Evolutionary conservation across 2,797 vertebrate species (phyloP), one percentile per base, ranked within the genome.

Genomic region (Myripristis murdjan): DNA sequence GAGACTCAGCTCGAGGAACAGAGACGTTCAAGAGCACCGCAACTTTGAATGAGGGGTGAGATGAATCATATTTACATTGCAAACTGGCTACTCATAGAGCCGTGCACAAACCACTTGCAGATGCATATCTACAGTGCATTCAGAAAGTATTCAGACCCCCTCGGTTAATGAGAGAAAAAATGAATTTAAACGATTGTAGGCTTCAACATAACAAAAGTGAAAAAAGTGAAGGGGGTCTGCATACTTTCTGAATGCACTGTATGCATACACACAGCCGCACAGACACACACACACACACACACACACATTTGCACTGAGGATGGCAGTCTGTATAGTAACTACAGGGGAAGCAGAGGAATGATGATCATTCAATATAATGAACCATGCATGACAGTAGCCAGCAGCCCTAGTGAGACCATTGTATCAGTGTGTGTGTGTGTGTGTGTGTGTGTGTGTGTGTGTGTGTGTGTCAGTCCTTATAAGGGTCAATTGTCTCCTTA

Each of bases 281-380:
- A 35, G 56, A 56, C 54, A 2, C 70, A 62, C 31, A 64, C 44
- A 54, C 55, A 55, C 12, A n/a, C 18, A 47, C 41, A 39, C 65
- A 52, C 26, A 48, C 56, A 56, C 54, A 2, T 67, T 31, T 60
- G 64, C 74, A 24, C 16, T 57, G 55, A 71, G 33, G 65, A n/a
- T 15, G 47, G 54, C 69, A 68, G 64, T 53, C 48, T 31, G 43
- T 10, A 52, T 47, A 20, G 57, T 37, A 65, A 74, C 68, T 53
- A 58, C 52, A 57, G 57, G 46, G 55, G 64, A 49, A 26, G 23
- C 49, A 24, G 22, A 77, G 47, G 35, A 67, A 41, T 22, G 37
- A 77, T 63, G 54, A 83, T 68, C 72, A 58, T 73, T 72, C 77
- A 77, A 24, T 23, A 56, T 79, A 83, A 77, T 70, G 82, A 86